Percentiles rank a stretch among this genome's conserved stretches.
Evolutionary conservation across 2,797 vertebrate species (phyloP).

Genomic region (Protonibea diacanthus): DNA sequence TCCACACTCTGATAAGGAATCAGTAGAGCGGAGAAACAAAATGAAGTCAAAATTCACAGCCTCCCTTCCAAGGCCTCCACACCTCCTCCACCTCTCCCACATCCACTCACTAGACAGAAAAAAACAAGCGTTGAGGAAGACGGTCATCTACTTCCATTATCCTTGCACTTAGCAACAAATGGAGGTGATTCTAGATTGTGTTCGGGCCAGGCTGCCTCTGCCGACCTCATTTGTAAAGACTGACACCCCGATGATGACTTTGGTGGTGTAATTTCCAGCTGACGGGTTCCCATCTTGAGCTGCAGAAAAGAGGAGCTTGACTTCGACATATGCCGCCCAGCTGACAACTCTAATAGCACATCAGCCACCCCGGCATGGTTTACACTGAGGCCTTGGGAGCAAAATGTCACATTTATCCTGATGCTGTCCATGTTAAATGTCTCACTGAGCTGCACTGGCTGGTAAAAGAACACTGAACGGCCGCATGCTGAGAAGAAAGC

Average conservation of each 20-base stretch:
- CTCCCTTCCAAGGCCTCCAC: slow-evolving; percentile 9
- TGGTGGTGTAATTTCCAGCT: slow-evolving; percentile 55
- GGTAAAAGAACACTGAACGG: slow-evolving; percentile 3
- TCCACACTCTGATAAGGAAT: slow-evolving; percentile 25
- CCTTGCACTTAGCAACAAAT: slow-evolving; percentile 52
- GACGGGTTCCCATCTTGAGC: slow-evolving; percentile 31
- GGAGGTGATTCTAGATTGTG: slow-evolving; percentile 50
- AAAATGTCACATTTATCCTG: slow-evolving; percentile 43
- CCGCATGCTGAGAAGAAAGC: background rate
- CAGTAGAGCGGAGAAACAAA: slow-evolving; percentile 13
- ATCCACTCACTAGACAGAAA: slow-evolving; percentile 6
- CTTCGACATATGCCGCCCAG: slow-evolving; percentile 30
- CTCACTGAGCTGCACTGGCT: slow-evolving; percentile 19
- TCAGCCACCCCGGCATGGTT: slow-evolving; percentile 24
- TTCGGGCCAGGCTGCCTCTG: slow-evolving; percentile 28
- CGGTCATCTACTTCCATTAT: slow-evolving; percentile 59
- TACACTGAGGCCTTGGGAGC: slow-evolving; percentile 32
- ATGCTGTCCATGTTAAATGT: slow-evolving; percentile 23
- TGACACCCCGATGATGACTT: slow-evolving; percentile 47
- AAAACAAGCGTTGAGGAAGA: slow-evolving; percentile 22
- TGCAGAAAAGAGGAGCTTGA: slow-evolving; percentile 19
- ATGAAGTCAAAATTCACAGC: slow-evolving; percentile 37
- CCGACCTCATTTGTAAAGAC: slow-evolving; percentile 60
- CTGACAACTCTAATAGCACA: slow-evolving; percentile 46
- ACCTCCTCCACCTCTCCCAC: background rate